Conservation (phyloP, 2,113 vertebrate species). For the Ornithorhynchus anatinus region DNA sequence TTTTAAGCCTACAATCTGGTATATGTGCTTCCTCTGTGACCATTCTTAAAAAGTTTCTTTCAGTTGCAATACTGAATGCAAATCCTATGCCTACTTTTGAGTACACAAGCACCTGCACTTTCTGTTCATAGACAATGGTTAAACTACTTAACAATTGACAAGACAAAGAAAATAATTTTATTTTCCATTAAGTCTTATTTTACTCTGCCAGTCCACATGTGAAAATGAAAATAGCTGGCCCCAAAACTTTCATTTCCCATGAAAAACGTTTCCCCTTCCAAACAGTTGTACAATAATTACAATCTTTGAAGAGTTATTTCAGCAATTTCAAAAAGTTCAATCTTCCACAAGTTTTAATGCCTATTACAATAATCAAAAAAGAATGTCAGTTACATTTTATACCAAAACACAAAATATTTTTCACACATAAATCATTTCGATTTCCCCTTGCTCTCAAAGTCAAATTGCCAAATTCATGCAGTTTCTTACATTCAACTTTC, state of each 20-base stretch:
- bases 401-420: slow-evolving; percentile 43
- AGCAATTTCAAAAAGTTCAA: slow-evolving; percentile 50
- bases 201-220: too few relatives aligned
- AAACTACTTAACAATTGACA: slow-evolving; percentile 20
- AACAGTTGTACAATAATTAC: slow-evolving; percentile 34
- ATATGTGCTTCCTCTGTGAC: background rate
- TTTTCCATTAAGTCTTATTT: slow-evolving; percentile 51
- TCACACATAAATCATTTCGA: slow-evolving; percentile 11
- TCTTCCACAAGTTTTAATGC: slow-evolving; percentile 48
- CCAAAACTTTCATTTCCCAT: slow-evolving; percentile 42
- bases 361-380: slow-evolving; percentile 57
- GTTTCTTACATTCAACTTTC: background rate
- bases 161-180: slow-evolving; percentile 37
- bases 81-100: background rate
- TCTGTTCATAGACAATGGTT: background rate
- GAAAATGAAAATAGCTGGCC: slow-evolving; percentile 41
- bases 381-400: slow-evolving; percentile 53
- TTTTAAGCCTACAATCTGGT: background rate
- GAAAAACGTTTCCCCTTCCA: slow-evolving; percentile 25
- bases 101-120: slow-evolving; percentile 2
- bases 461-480: slow-evolving; percentile 7
- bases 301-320: slow-evolving; percentile 34
- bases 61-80: background rate
- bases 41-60: background rate
- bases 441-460: slow-evolving; percentile 50